A percentile compares a stretch with the other conserved stretches of the same genome.
phyloP scores from a whole-genome alignment of 2,888 invertebrate genomes.

The Agonopterix subpropinquella region DNA sequence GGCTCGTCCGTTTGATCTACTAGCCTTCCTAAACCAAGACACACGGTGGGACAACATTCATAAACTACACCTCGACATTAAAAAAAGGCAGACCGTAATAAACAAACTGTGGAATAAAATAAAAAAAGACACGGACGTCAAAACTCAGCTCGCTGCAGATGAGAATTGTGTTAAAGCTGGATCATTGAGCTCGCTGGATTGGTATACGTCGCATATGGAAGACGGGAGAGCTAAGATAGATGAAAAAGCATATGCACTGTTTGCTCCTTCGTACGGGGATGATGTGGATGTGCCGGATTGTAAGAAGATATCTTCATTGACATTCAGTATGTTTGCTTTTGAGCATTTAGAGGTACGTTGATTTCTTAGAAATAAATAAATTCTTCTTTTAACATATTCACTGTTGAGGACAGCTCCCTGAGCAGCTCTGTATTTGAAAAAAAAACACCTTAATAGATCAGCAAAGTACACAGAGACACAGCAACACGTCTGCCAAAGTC shows the following conservation, averaged over 20 bases:
- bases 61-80: constrained; percentile 78
- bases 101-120: constrained; percentile 76
- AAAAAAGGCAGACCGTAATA: constrained; percentile 77
- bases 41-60: constrained; percentile 78
- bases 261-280: constrained; percentile 28
- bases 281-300: constrained; percentile 77
- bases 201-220: constrained; percentile 78
- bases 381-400: no score
- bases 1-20: constrained; percentile 82
- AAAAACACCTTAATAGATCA: no score
- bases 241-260: constrained; percentile 34
- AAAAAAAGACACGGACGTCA: constrained; percentile 77
- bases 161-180: constrained; percentile 80
- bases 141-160: constrained; percentile 76
- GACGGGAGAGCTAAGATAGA: constrained; percentile 68
- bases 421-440: no score
- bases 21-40: constrained; percentile 86
- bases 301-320: constrained; percentile 70
- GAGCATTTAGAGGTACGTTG: constrained; percentile 50
- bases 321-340: constrained; percentile 62
- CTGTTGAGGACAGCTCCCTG: no score
- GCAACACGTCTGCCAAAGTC: no score
- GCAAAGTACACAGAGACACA: no score
- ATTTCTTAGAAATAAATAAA: neutral
- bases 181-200: constrained; percentile 79